Percentiles rank a stretch among this genome's conserved stretches.
Conservation (phyloP, 2,888 invertebrate species). For the Teleiodes luculella region DNA sequence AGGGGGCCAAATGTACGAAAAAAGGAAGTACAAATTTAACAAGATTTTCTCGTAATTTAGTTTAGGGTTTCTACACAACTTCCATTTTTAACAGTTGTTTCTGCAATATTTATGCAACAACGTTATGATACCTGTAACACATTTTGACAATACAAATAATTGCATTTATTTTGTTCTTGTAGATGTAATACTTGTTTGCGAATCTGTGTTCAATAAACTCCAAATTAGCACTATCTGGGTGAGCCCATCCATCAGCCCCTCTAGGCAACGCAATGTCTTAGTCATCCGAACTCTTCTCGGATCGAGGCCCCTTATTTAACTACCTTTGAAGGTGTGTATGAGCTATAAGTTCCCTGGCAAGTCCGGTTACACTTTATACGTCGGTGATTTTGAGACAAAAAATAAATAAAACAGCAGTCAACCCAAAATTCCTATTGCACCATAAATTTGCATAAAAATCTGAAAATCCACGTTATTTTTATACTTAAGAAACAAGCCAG, state of each 20-base stretch:
- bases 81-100: constrained; percentile 30
- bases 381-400: no score
- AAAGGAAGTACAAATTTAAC: constrained; percentile 69
- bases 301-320: no score
- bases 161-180: neutral
- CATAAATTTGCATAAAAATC: neutral
- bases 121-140: neutral
- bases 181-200: no score
- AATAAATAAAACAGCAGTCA: no score
- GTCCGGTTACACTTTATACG: no score
- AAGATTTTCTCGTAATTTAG: constrained; percentile 62
- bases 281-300: no score
- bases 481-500: neutral
- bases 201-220: no score
- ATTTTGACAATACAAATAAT: neutral
- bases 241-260: no score
- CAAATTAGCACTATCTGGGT: no score
- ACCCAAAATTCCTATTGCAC: neutral
- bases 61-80: constrained; percentile 52
- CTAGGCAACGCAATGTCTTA: no score
- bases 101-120: neutral
- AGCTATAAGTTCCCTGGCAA: no score
- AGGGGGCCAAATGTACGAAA: constrained; percentile 72
- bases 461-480: neutral
- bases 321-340: no score